Percentiles rank a stretch among this genome's conserved stretches.
Conservation (phyloP, 2,797 vertebrate genomes). For the Paramormyrops hopkinsi region DNA sequence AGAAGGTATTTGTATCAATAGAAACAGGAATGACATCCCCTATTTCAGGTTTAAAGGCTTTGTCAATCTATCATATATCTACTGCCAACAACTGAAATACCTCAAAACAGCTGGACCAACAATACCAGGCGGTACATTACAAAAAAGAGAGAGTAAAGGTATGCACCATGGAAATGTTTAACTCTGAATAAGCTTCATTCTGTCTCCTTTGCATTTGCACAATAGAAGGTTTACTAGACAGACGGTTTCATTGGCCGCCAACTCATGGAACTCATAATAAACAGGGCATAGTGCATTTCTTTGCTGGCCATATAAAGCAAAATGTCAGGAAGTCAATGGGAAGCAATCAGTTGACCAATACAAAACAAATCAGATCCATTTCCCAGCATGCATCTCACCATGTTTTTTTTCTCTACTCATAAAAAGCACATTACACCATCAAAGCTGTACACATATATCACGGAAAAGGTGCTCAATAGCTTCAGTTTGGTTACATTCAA, state of each 20-base stretch:
- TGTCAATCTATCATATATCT: neutral
- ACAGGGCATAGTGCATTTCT: neutral
- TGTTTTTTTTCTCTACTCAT: neutral
- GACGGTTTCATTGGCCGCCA: neutral
- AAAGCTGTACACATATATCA: neutral
- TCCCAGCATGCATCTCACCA: neutral
- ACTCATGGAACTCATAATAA: neutral
- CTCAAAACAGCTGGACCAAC: neutral
- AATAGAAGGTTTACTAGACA: neutral
- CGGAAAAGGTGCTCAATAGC: neutral
- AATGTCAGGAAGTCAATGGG: neutral
- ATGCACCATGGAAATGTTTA: neutral
- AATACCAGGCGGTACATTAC: neutral
- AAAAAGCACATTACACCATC: neutral
- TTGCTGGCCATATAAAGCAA: neutral
- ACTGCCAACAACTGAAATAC: neutral
- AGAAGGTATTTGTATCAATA: neutral
- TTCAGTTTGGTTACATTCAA: neutral
- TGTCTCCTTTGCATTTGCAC: neutral
- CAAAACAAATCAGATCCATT: neutral
- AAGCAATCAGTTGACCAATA: neutral
- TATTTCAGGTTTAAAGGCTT: neutral
- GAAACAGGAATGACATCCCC: neutral
- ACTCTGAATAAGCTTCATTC: neutral
- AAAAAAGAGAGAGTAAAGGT: neutral